These are phyloP conservation scores for Macrostomum lignano DNA, from an alignment of 1,140 invertebrate species.

Conservation along the genomic window DNA sequence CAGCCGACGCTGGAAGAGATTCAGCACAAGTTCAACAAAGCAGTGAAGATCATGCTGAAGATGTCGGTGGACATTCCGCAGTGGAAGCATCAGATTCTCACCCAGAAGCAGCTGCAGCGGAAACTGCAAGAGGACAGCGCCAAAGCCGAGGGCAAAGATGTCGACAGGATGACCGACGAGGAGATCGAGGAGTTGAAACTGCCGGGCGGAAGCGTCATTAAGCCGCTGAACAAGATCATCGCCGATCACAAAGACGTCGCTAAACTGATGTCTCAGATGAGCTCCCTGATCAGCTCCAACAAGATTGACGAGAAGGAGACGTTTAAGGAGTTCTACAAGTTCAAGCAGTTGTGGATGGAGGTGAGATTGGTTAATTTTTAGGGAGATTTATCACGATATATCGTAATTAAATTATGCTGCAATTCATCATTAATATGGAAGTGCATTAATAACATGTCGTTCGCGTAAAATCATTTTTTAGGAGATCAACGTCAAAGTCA, in stretches of 20 bases:
- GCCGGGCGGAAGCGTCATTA: slow-evolving; percentile 12
- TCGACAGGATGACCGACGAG: slow-evolving; percentile 15
- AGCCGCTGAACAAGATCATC: slow-evolving; percentile 24
- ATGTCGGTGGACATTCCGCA: slow-evolving; percentile 22
- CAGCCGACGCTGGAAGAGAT: slow-evolving; percentile 61
- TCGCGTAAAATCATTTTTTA: slow-evolving; percentile 9
- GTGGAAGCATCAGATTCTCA: slow-evolving; percentile 21
- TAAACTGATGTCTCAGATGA: slow-evolving; percentile 26
- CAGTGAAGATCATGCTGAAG: slow-evolving; percentile 23
- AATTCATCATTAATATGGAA: background rate
- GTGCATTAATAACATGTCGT: background rate
- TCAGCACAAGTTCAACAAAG: slow-evolving; percentile 29
- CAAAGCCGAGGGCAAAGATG: slow-evolving; percentile 13
- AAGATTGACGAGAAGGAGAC: slow-evolving; percentile 20
- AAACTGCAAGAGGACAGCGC: background rate
- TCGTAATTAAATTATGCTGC: too few species aligned
- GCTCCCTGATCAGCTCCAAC: slow-evolving; percentile 22
- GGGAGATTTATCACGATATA: too few species aligned
- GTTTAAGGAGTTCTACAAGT: slow-evolving; percentile 17
- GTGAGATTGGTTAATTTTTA: slow-evolving; percentile 10
- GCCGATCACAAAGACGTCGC: slow-evolving; percentile 27
- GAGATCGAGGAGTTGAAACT: slow-evolving; percentile 20
- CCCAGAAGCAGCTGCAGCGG: slow-evolving; percentile 23
- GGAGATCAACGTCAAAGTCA: slow-evolving; percentile 41
- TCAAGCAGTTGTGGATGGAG: slow-evolving; percentile 22